Evolutionary conservation across 2,113 vertebrate genomes (phyloP), one percentile per base, ranked within the genome.

Genomic region (Boulengeromyrus knoepffleri): DNA sequence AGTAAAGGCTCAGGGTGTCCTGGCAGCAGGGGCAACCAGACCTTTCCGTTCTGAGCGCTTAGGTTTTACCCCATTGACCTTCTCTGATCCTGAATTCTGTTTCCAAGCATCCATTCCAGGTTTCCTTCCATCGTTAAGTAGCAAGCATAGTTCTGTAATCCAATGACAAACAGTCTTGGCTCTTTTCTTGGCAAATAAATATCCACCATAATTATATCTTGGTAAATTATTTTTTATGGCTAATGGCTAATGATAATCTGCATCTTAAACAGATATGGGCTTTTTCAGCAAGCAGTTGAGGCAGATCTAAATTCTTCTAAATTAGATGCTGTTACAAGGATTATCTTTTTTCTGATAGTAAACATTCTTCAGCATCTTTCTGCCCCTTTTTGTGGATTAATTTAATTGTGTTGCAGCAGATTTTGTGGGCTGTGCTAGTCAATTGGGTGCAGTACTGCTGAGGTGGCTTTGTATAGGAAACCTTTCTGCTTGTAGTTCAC

Each of bases 401-500:
- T 58, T n/a, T 46, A 77, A 3, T 47, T 8, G 24, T 45, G n/a
- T 50, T 77, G 66, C 62, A 80, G 17, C 9, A 39, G 24, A 19
- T 21, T 24, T 46, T 49, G 74, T 21, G 15, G 27, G n/a, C 3
- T 46, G 3, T 5, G 7, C 3, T 88, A n/a, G 19, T n/a, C 53
- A 66, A 31, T 36, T 13, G 36, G 87, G 50, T 17, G 24, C 87
- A 46, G 12, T 17, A 5, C 86, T 21, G 66, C 3, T 36, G 31
- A 74, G 12, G 27, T 36, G 56, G 8, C 88, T 70, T 15, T 27
- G 24, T 70, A 88, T n/a, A 7, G 49, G 39, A 36, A 46, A 47
- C 66, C 70, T 89, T 84, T 8, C 88, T 90, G 87, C 85, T 83
- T 84, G 58, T 89, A 90, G 90, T 90, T 91, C 56, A 85, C 36